Conservation (phyloP, 1,140 invertebrate species). For the Mercenaria mercenaria region DNA sequence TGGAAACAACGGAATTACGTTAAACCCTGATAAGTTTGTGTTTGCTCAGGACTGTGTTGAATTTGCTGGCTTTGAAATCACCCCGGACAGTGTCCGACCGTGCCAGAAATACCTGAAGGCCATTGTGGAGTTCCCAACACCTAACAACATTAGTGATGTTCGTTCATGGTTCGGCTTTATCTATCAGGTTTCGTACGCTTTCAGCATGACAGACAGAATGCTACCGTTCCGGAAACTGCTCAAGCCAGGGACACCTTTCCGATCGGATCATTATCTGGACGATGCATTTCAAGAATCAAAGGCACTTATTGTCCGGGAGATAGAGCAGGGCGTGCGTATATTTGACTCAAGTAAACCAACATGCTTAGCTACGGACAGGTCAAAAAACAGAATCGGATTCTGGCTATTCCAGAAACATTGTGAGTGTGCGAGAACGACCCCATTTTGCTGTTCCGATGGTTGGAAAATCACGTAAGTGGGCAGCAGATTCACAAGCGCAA, state of each 20-base stretch:
- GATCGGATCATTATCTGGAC: slow-evolving; percentile 48
- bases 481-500: slow-evolving; percentile 72
- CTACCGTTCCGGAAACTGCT: slow-evolving; percentile 66
- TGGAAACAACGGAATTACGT: slow-evolving; percentile 73
- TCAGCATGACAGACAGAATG: slow-evolving; percentile 67
- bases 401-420: slow-evolving; percentile 78
- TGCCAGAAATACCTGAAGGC: slow-evolving; percentile 52
- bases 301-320: slow-evolving; percentile 63
- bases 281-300: slow-evolving; percentile 66
- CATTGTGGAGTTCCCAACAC: slow-evolving; percentile 66
- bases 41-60: slow-evolving; percentile 47
- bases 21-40: slow-evolving; percentile 76
- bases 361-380: slow-evolving; percentile 73
- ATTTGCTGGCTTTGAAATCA: slow-evolving; percentile 76
- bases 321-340: slow-evolving; percentile 70
- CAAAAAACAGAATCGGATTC: slow-evolving; percentile 67
- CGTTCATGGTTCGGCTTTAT: slow-evolving; percentile 70
- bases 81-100: slow-evolving; percentile 49
- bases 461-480: slow-evolving; percentile 73
- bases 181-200: slow-evolving; percentile 52
- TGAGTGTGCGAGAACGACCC: slow-evolving; percentile 13
- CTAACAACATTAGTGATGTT: slow-evolving; percentile 42
- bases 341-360: slow-evolving; percentile 71
- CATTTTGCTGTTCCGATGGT: slow-evolving; percentile 64
- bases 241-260: slow-evolving; percentile 59